phyloP scores from a whole-genome alignment of 2,113 vertebrate species.

The Tragelaphus imberbis region DNA sequence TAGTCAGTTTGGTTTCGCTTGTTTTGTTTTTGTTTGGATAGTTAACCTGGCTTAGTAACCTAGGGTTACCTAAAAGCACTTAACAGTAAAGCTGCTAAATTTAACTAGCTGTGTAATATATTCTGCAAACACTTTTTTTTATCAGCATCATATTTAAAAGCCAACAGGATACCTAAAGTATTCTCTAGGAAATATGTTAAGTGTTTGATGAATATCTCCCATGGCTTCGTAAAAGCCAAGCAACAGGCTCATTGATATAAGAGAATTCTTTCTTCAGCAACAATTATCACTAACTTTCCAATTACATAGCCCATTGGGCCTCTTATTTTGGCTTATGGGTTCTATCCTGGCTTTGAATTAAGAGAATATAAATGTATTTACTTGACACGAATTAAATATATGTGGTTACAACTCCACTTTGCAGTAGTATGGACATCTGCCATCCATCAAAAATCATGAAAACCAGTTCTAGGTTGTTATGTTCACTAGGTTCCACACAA shows the following conservation, averaged over 20 bases:
- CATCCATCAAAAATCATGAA: conserved; percentile 52
- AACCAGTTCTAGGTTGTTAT: conserved; percentile 38
- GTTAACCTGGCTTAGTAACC: background rate
- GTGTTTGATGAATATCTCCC: background rate
- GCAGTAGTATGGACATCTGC: conserved; percentile 41
- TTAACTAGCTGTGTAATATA: background rate
- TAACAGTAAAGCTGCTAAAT: conserved; percentile 17
- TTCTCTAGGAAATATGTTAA: background rate
- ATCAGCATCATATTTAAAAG: conserved; percentile 35
- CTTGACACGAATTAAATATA: conserved; percentile 32
- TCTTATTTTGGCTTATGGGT: conserved; percentile 22
- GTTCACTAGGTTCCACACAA: conserved; percentile 24
- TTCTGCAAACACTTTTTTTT: background rate
- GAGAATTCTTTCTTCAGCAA: background rate
- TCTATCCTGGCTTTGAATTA: conserved; percentile 49
- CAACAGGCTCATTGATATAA: background rate
- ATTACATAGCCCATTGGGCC: conserved; percentile 25
- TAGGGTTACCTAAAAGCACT: background rate
- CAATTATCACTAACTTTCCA: conserved; percentile 29
- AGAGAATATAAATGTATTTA: conserved; percentile 34
- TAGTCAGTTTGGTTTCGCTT: background rate
- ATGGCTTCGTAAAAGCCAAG: conserved; percentile 16
- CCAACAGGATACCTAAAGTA: background rate
- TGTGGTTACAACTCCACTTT: conserved; percentile 8
- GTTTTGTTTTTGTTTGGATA: background rate